Evolutionary conservation across 2,888 invertebrate genomes (phyloP).

Genomic region (Alentia gelatinosa): DNA sequence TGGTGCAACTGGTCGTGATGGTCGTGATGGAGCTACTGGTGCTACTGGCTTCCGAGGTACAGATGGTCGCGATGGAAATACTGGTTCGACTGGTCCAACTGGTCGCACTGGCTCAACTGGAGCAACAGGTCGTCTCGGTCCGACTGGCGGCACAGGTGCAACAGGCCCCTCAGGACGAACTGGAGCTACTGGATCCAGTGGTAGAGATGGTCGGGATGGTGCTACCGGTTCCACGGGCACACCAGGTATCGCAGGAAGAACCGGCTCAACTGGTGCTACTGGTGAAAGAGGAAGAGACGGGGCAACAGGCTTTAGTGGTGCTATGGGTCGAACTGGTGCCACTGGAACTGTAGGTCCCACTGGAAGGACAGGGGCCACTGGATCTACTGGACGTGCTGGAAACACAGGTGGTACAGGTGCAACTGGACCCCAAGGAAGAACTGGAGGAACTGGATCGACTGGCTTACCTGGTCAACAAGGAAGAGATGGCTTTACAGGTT

Average conservation of each 20-base stretch:
- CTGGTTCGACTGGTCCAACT: conserved; percentile 56
- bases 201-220: conserved; percentile 38
- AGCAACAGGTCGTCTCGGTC: conserved; percentile 54
- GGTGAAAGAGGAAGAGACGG: conserved; percentile 51
- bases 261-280: conserved; percentile 56
- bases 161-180: conserved; percentile 53
- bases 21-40: conserved; percentile 39
- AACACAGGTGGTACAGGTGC: conserved; percentile 55
- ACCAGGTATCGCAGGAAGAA: conserved; percentile 53
- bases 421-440: conserved; percentile 42
- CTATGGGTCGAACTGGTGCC: conserved; percentile 41
- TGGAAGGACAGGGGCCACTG: conserved; percentile 55
- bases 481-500: conserved; percentile 33
- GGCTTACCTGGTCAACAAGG: conserved; percentile 41
- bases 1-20: conserved; percentile 25
- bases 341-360: conserved; percentile 44
- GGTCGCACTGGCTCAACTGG: conserved; percentile 57
- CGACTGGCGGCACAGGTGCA: conserved; percentile 55
- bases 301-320: conserved; percentile 49
- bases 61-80: conserved; percentile 55
- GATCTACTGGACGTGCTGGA: conserved; percentile 52
- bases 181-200: conserved; percentile 50
- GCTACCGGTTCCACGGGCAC: conserved; percentile 38
- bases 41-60: conserved; percentile 56
- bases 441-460: conserved; percentile 53